These are phyloP conservation scores for Sphenopsis melanotis DNA, from an alignment of 2,797 vertebrate species.

Conservation along the genomic window DNA sequence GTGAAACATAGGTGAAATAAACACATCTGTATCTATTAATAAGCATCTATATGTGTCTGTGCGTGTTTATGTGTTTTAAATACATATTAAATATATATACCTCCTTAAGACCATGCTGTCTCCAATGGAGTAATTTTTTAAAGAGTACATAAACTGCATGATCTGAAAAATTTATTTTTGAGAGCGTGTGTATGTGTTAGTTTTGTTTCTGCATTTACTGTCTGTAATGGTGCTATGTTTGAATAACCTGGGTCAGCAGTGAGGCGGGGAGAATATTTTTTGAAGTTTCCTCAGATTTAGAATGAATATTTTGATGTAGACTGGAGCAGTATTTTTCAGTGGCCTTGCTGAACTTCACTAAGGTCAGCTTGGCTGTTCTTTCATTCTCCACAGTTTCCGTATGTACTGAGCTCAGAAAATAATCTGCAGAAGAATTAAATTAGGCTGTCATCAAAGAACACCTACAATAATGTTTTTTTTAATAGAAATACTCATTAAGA, in stretches of 20 bases:
- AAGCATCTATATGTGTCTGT: neutral
- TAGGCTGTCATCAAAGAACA: neutral
- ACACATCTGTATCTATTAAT: neutral
- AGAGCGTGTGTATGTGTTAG: accelerated
- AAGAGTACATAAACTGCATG: neutral
- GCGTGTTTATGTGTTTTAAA: neutral
- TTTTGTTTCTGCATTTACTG: neutral
- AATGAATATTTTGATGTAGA: neutral
- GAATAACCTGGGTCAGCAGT: neutral
- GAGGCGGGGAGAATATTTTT: neutral
- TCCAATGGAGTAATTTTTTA: neutral
- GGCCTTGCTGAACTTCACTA: neutral
- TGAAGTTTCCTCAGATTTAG: neutral
- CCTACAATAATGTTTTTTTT: neutral
- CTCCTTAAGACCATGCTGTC: neutral
- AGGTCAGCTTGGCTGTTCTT: neutral
- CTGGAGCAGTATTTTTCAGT: neutral
- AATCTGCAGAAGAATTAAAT: neutral
- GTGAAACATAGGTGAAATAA: neutral
- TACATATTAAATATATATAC: neutral
- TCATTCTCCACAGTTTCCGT: neutral
- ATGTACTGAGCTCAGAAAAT: neutral
- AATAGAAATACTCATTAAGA: neutral
- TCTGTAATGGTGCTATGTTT: neutral
- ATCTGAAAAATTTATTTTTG: neutral